Evolutionary conservation across 2,888 invertebrate genomes (phyloP).

Genomic region (Toxonevra muliebris): DNA sequence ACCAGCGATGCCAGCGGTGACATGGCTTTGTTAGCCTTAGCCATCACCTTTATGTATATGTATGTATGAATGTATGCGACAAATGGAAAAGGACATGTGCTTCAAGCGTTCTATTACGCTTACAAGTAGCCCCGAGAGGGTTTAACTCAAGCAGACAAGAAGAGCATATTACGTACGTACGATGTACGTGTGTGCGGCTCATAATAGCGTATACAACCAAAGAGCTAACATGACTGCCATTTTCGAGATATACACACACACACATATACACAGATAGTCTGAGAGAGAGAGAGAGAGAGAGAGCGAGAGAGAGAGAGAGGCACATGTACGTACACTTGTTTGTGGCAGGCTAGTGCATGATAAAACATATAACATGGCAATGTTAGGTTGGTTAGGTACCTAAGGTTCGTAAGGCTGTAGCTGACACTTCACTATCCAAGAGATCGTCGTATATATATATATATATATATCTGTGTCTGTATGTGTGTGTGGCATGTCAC

Average conservation of each 20-base stretch:
- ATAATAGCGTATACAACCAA: no score
- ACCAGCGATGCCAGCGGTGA: not conserved
- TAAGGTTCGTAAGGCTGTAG: no score
- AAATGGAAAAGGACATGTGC: constrained; percentile 25
- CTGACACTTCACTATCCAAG: no score
- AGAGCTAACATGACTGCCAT: no score
- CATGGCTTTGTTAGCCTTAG: constrained; percentile 6
- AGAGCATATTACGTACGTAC: not conserved
- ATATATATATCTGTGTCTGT: constrained; percentile 17
- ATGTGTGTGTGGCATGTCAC: constrained; percentile 51
- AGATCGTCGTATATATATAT: not conserved
- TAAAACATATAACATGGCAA: not conserved
- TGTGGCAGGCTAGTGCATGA: not conserved
- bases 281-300: no score
- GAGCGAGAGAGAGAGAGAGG: no score
- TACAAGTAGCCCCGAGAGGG: constrained; percentile 35
- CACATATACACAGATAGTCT: not conserved
- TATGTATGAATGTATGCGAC: constrained; percentile 16
- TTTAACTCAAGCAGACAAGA: constrained; percentile 34
- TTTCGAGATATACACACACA: not conserved
- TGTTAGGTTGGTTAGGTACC: no score
- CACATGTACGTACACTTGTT: not conserved
- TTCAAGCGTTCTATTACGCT: constrained; percentile 34
- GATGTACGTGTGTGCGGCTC: no score
- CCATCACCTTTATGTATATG: constrained; percentile 31